Evolutionary conservation across 1,140 invertebrate genomes (phyloP), one percentile per base, ranked within the genome.

Genomic region (Penaeus indicus): DNA sequence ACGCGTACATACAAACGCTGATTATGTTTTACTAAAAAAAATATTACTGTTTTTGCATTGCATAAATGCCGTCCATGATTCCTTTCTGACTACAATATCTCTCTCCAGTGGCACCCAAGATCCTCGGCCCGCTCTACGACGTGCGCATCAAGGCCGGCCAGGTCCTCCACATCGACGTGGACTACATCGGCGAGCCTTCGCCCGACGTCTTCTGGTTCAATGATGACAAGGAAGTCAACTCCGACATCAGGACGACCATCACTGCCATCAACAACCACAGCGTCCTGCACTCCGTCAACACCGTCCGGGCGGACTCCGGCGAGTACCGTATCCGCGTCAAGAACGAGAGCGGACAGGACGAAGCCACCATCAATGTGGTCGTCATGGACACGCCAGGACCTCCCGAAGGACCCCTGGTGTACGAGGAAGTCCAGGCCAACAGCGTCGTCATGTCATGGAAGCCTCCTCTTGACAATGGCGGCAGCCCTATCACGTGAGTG

Each of bases 361-460:
- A 98, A 92, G 97, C 97, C 10, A 96, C 96, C 89, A 97, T 98
- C 93, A 95, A 97, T 91, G 94, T 98, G 27, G 96, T 96, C 72
- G 96, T 98, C n/a, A 93, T 98, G 11, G 95, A 94, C 94, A 93
- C 96, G 90, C 97, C 97, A 67, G 95, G 95, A 92, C 95, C 97
- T 89, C 96, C 97, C 87, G 94, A 97, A 93, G 96, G 96, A 90
- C 97, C 97, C 54, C 94, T 99, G n/a, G 95, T 96, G 91, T 98
- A 98, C 91, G 97, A 98, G 92, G 97, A 99, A 93, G 96, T 99
- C 25, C 98, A 97, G 27, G 96, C 96, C 64, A 97, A 98, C 93
- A 97, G 96, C 72, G 97, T 98, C n/a, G 98, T 97, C 0, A 93
- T 99, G 42, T 97, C 97, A 25, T 98, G 98, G 98, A 98, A 97